A percentile compares a stretch with the other conserved stretches of the same genome.
phyloP scores from a whole-genome alignment of 2,797 vertebrate species.

The Platalea minor region DNA sequence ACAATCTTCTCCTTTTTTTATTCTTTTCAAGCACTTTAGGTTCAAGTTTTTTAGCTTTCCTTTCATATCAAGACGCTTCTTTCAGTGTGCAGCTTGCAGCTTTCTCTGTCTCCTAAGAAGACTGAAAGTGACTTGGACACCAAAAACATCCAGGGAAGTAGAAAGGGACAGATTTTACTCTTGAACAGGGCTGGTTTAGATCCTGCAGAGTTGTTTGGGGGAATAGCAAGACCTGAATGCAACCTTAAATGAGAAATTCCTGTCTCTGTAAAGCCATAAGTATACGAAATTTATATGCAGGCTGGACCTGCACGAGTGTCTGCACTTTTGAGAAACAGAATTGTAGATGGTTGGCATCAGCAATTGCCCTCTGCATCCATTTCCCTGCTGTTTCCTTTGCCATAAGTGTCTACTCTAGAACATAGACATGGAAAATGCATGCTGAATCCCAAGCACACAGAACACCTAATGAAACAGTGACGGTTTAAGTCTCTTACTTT shows the following conservation, averaged over 20 bases:
- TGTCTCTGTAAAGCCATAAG: background rate
- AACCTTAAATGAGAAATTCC: background rate
- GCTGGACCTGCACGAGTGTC: background rate
- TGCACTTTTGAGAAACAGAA: background rate
- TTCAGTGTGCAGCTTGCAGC: background rate
- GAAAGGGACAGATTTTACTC: background rate
- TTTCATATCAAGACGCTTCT: background rate
- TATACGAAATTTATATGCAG: background rate
- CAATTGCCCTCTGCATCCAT: background rate
- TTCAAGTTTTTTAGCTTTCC: background rate
- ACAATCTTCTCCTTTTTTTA: background rate
- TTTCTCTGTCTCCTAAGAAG: background rate
- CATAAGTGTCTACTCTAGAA: background rate
- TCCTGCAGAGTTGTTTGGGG: background rate
- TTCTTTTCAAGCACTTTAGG: background rate
- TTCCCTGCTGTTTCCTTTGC: background rate
- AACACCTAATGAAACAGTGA: background rate
- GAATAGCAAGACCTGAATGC: background rate
- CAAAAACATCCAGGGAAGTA: background rate
- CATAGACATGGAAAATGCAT: background rate
- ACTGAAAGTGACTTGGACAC: background rate
- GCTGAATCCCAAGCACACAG: background rate
- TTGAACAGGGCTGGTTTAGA: background rate
- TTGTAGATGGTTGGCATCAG: background rate
- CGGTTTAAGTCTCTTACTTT: background rate